Base-by-base conservation (phyloP, 2,797 vertebrate genomes). In the Odontamblyopus lacepedii region DNA sequence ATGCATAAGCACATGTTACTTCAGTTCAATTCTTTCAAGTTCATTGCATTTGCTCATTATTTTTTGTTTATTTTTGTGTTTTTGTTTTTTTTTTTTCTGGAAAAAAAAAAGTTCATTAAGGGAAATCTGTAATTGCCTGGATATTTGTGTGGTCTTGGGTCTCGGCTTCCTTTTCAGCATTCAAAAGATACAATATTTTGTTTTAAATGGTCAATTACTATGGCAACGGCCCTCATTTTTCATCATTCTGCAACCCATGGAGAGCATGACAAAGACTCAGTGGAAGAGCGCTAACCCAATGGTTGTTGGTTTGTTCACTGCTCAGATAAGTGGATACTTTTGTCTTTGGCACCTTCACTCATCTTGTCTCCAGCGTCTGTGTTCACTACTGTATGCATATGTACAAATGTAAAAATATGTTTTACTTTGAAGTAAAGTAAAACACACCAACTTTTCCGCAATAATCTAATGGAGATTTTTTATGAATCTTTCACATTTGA, bases 401-500 rank as follows among this genome's bases (percentile, higher is more conserved):
- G 2, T 53, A 6, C 18, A 53, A 5, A 5, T n/a, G 19, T 56
- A 23, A 26, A 56, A 56, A 18, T 61, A 29, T 61, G 29, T 32
- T 30, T 61, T 13, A 59, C 56, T 29, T 29, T 59, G 26, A 59
- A 55, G n/a, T 55, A 8, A 55, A 23, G n/a, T 9, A n/a, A 57
- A 57, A 13, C 4, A 57, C 26, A 57, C 13, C 16, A 15, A 18
- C 27, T 32, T 30, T 60, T 59, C 26, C 9, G 5, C 56, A 60
- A 60, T 29, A 29, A 15, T 29, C 13, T 29, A 8, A 7, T 18
- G 5, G 6, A 30, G 27, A 18, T 60, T 60, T 18, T 0, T 63
- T 23, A 72, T 53, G 15, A 57, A 72, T 53, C 50, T 81, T 75
- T 83, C 77, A 85, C 74, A 82, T 78, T 75, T 80, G 1, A 69